Conservation (phyloP, 2,888 invertebrate genomes). For the Punctoribates punctum region DNA sequence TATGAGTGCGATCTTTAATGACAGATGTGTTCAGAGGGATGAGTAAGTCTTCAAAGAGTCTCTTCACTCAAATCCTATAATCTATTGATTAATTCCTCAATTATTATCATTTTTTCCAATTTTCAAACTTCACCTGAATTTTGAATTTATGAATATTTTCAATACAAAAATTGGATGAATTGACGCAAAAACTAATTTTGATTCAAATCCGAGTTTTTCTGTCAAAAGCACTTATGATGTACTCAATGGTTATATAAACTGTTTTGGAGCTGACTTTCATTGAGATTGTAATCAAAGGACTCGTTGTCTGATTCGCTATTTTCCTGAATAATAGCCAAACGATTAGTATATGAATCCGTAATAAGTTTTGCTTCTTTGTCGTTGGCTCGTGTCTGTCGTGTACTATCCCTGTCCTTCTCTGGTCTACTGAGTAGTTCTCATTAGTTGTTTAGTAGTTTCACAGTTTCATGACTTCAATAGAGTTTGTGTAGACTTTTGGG, state of each 20-base stretch:
- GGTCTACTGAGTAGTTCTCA: conserved; percentile 29
- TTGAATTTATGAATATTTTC: not conserved
- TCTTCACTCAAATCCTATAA: not conserved
- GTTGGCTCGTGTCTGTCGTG: conserved; percentile 33
- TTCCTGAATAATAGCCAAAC: not conserved
- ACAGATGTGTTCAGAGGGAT: conserved; percentile 29
- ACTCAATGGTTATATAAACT: not conserved
- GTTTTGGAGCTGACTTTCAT: not conserved
- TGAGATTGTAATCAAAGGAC: conserved; percentile 14
- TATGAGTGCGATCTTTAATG: conserved; percentile 8
- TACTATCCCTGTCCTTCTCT: conserved; percentile 32
- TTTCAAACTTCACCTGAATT: not conserved
- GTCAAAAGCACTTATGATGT: not conserved
- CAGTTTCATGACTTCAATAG: conserved; percentile 20
- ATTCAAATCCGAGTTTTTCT: too few relatives aligned
- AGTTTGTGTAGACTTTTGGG: conserved; percentile 7
- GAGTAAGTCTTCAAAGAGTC: conserved; percentile 30
- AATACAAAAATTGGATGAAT: not conserved
- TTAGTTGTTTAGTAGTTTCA: conserved; percentile 35
- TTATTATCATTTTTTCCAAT: too few relatives aligned
- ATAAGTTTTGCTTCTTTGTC: conserved; percentile 1
- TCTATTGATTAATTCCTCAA: too few relatives aligned
- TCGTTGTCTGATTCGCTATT: conserved; percentile 21
- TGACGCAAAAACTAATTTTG: not conserved
- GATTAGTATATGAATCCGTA: conserved; percentile 10